Evolutionary conservation across 2,113 vertebrate genomes (phyloP), one percentile per base, ranked within the genome.

Genomic region (Myanophis thanlyinensis): DNA sequence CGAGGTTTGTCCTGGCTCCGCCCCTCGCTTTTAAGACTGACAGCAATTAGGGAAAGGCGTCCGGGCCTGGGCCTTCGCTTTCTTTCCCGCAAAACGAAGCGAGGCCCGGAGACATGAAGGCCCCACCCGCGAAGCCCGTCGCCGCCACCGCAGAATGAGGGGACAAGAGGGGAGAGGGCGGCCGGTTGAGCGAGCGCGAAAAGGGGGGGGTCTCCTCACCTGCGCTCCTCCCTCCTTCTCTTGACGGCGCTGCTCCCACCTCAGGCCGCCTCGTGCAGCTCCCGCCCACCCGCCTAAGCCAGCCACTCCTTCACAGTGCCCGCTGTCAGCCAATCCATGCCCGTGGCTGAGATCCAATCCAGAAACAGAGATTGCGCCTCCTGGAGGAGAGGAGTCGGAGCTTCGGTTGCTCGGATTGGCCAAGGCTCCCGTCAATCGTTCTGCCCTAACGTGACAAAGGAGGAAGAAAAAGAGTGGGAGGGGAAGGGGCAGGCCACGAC

Each of bases 401-500:
- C 48, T 18, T 9, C 15, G 6, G 3, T 46, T 27, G 73, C 73
- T 85, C 22, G 22, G 46, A 86, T 86, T 93, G 88, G 92, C 1
- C 46, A 0, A 5, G 1, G 23, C 46, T 1, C 13, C 88, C 52
- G 53, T 47, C 91, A 22, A 13, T 92, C 87, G 1, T 1, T 3
- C 12, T 7, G 5, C 44, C 11, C 47, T 25, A 9, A 10, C 8
- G 25, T 46, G 49, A 84, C 27, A 20, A 30, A 9, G 62, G 47
- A 13, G 48, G 62, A 27, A 10, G 35, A 9, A 54, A 13, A 22
- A 0, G 49, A 4, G 12, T 1, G 20, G 1, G 56, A 0, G 12
- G 62, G 93, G 93, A 47, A 92, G 92, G 35, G 22, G 62, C 4
- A 4, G 11, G 0, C 3, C 0, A 0, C 3, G 0, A 0, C 0